phyloP scores from a whole-genome alignment of 1,140 invertebrate species.

The Drosophila biarmipes region DNA sequence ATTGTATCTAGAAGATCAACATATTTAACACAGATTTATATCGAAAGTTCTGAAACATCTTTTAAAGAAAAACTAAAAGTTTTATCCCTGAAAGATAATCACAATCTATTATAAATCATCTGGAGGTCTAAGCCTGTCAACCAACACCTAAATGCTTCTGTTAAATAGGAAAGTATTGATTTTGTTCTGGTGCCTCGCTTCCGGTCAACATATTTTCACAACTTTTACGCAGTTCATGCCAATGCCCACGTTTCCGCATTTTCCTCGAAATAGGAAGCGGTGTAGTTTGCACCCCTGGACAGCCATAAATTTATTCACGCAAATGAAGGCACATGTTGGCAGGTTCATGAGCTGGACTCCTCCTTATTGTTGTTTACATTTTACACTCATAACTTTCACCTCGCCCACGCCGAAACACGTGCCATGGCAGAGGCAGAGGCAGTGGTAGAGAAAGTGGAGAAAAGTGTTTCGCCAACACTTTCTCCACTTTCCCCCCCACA shows the following conservation, averaged over 20 bases:
- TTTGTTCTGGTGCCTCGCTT: conserved; percentile 11
- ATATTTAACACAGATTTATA: too few species aligned
- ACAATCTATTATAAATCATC: too few species aligned
- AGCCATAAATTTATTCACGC: conserved; percentile 65
- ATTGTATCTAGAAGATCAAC: too few species aligned
- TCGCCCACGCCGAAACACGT: conserved; percentile 24
- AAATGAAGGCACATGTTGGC: conserved; percentile 60
- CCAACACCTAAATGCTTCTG: too few species aligned
- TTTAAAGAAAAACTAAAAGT: too few species aligned
- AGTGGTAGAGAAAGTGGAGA: too few species aligned
- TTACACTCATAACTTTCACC: conserved; percentile 56
- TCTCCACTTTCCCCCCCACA: not conserved
- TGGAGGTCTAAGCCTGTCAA: too few species aligned
- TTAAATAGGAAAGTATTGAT: conserved; percentile 3
- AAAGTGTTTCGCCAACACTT: conserved; percentile 6
- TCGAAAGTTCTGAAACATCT: too few species aligned
- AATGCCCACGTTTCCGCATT: conserved; percentile 23
- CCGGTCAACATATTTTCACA: conserved; percentile 21
- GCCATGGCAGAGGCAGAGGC: not conserved
- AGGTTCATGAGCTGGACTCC: conserved; percentile 28
- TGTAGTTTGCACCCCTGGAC: conserved; percentile 23
- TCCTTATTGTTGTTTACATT: conserved; percentile 67
- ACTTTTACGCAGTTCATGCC: conserved; percentile 11
- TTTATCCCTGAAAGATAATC: too few species aligned
- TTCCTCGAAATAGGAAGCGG: conserved; percentile 29